Conservation (phyloP, 2,888 invertebrate genomes). For the Anticlea derivata region DNA sequence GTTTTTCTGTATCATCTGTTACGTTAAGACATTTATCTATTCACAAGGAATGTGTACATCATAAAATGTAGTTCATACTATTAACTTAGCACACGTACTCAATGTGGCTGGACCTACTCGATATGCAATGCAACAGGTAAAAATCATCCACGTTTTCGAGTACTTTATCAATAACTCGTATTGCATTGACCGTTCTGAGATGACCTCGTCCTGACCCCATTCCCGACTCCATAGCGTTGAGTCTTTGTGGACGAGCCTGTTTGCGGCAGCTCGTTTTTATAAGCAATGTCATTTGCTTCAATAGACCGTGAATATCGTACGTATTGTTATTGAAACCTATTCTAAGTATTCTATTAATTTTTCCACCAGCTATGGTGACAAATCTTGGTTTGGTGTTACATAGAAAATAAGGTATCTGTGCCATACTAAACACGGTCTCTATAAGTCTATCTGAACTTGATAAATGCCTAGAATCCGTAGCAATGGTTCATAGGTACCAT, state of each 20-base stretch:
- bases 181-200: slow-evolving; percentile 58
- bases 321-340: background rate
- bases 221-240: slow-evolving; percentile 63
- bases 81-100: too few relatives aligned
- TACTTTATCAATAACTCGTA: slow-evolving; percentile 44
- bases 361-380: background rate
- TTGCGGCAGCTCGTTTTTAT: slow-evolving; percentile 47
- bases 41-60: too few relatives aligned
- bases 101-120: background rate
- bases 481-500: background rate
- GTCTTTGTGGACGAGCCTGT: slow-evolving; percentile 55
- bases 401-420: slow-evolving; percentile 3
- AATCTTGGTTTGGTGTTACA: background rate
- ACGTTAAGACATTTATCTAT: too few relatives aligned
- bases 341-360: slow-evolving; percentile 7
- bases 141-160: slow-evolving; percentile 45
- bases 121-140: slow-evolving; percentile 28
- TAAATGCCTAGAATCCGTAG: background rate
- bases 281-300: slow-evolving; percentile 9
- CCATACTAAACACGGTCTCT: slow-evolving; percentile 13
- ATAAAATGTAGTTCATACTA: too few relatives aligned
- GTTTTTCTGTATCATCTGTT: too few relatives aligned
- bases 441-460: slow-evolving; percentile 7
- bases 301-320: background rate
- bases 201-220: slow-evolving; percentile 70